Percentiles rank a stretch among this genome's conserved stretches.
phyloP scores from a whole-genome alignment of 2,113 vertebrate genomes.

The Crocuta crocuta region DNA sequence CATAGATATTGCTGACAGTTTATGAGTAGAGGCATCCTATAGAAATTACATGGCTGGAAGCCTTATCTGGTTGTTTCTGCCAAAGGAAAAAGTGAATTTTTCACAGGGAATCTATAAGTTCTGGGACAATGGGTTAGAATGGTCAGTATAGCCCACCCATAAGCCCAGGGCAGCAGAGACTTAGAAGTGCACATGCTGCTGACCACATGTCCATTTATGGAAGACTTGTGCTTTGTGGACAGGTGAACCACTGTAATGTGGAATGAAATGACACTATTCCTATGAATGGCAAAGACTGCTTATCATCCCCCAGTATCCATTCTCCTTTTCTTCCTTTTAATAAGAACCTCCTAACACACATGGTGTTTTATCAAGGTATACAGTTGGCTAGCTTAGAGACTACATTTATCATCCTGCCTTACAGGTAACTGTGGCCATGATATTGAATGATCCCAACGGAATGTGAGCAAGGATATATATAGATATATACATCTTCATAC shows the following conservation, averaged over 20 bases:
- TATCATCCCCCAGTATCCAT: background rate
- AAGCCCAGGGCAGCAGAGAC: background rate
- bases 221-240: background rate
- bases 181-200: background rate
- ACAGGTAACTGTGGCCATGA: background rate
- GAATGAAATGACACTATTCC: background rate
- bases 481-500: background rate
- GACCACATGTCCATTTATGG: background rate
- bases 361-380: background rate
- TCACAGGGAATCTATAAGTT: background rate
- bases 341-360: background rate
- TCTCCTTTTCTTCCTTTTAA: background rate
- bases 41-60: background rate
- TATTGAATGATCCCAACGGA: slow-evolving; percentile 16
- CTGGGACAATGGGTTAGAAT: background rate
- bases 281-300: slow-evolving; percentile 10
- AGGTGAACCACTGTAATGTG: background rate
- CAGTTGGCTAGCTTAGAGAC: background rate
- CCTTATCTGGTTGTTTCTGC: slow-evolving; percentile 40
- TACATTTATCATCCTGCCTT: slow-evolving; percentile 2
- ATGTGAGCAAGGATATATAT: background rate
- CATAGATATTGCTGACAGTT: background rate
- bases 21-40: background rate
- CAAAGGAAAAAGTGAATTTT: background rate
- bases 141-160: background rate